Evolutionary conservation across 2,888 invertebrate genomes (phyloP).

Genomic region (Anthophora plumipes): DNA sequence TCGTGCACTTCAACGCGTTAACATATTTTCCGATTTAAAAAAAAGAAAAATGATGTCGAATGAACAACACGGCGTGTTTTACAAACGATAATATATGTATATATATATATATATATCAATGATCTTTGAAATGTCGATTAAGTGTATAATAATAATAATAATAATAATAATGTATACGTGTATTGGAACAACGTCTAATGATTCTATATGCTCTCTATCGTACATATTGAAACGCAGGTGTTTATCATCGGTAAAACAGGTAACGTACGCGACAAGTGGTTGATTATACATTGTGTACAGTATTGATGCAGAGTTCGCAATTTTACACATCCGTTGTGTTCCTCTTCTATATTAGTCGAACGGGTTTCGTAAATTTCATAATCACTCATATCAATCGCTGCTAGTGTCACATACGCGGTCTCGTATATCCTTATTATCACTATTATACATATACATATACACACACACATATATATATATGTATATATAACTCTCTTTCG

Average conservation of each 20-base stretch:
- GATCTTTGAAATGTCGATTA: not conserved
- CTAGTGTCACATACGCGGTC: constrained; percentile 51
- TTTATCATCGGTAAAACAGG: constrained; percentile 49
- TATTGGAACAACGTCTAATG: not conserved
- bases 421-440: constrained; percentile 27
- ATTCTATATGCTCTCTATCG: not conserved
- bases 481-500: constrained; percentile 54
- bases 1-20: not conserved
- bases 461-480: constrained; percentile 23
- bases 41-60: not conserved
- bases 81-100: not conserved
- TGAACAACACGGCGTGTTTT: not conserved
- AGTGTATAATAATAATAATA: too few relatives aligned
- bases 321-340: constrained; percentile 55
- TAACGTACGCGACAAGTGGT: constrained; percentile 70
- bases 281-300: constrained; percentile 69
- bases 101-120: not conserved
- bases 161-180: not conserved
- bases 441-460: constrained; percentile 13
- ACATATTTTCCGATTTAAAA: not conserved
- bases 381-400: constrained; percentile 60
- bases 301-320: constrained; percentile 65
- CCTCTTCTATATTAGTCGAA: constrained; percentile 38
- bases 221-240: constrained; percentile 20
- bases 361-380: constrained; percentile 48